A percentile compares a stretch with the other conserved stretches of the same genome.
These are phyloP conservation scores for Malacoraja senta DNA, from an alignment of 2,797 vertebrate species.

Conservation along the genomic window DNA sequence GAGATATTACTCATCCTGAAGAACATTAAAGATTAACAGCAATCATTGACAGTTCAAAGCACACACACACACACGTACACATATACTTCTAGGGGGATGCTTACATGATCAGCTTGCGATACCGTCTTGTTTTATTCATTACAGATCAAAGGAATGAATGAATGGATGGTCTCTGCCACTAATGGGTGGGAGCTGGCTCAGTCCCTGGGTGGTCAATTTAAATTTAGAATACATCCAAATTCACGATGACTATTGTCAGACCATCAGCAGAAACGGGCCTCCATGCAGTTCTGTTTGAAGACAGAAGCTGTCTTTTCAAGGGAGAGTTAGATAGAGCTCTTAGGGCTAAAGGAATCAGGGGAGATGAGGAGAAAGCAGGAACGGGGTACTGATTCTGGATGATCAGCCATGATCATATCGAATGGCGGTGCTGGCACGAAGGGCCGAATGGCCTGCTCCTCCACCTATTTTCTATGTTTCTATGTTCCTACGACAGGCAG, in stretches of 20 bases:
- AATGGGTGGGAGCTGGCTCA: neutral
- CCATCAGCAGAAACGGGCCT: no score
- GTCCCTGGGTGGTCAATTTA: neutral
- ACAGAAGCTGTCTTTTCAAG: neutral
- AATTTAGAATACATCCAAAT: neutral
- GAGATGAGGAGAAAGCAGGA: no score
- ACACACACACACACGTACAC: neutral
- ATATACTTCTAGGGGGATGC: no score
- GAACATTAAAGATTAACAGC: constrained; percentile 4
- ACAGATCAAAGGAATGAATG: neutral
- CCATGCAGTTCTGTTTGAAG: neutral
- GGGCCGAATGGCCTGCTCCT: no score
- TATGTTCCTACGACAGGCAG: no score
- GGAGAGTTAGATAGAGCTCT: no score
- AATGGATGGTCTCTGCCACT: neutral
- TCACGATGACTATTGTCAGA: neutral
- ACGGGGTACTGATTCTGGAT: no score
- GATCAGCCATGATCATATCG: no score
- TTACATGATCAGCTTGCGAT: neutral
- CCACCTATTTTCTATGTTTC: no score
- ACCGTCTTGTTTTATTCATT: neutral
- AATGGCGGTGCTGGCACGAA: no score
- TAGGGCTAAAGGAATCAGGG: no score
- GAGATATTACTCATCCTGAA: neutral
- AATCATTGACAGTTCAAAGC: neutral